Conservation (phyloP, 2,888 invertebrate species). For the Drosophila koepferae region DNA sequence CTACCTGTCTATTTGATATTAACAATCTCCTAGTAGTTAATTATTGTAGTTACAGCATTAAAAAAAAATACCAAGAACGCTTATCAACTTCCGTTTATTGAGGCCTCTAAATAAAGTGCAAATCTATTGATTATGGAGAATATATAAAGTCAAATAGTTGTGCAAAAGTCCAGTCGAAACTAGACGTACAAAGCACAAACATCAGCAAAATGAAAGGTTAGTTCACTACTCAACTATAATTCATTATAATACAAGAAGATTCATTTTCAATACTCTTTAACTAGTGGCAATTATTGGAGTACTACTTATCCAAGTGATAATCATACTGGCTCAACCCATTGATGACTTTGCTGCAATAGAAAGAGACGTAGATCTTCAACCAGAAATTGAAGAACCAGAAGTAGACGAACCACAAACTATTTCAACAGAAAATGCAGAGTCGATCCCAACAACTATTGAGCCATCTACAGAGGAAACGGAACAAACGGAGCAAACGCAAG, state of each 20-base stretch:
- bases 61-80: neutral
- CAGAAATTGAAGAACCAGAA: neutral
- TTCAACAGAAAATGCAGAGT: neutral
- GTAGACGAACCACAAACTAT: neutral
- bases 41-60: neutral
- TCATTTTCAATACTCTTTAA: neutral
- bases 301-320: neutral
- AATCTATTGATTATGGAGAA: neutral
- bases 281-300: neutral
- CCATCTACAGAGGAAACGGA: neutral
- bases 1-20: neutral
- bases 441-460: neutral
- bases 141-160: neutral
- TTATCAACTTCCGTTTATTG: conserved; percentile 15
- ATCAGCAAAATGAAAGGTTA: conserved; percentile 8
- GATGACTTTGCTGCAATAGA: neutral
- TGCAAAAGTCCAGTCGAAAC: neutral
- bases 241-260: neutral
- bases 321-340: neutral
- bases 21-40: neutral
- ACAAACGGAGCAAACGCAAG: neutral
- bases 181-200: neutral
- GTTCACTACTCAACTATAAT: neutral
- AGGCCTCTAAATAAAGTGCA: neutral
- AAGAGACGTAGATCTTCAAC: neutral